Evolutionary conservation across 2,797 vertebrate genomes (phyloP), one percentile per base, ranked within the genome.

Genomic region (Falco rusticolus): DNA sequence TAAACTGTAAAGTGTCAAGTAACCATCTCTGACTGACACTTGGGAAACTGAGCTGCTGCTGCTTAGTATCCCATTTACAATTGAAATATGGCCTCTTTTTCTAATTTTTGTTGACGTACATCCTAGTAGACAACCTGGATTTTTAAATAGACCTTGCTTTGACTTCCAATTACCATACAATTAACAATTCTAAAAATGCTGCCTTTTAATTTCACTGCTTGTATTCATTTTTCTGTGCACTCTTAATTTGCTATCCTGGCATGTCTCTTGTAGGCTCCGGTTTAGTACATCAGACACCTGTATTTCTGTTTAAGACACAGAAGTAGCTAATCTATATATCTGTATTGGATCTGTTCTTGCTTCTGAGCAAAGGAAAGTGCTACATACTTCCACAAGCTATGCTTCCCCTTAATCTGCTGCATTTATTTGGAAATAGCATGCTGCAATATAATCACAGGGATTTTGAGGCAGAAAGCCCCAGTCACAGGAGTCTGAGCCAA

Each of bases 131-230:
- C 92, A 94, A 96, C 90, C 77, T 97, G 94, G 95, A 96, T 97
- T 97, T 97, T 97, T 97, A 96, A 97, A 97, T 61, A 97, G 96
- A 91, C 87, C 93, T 95, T 96, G 91, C 94, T 97, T 97, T 97
- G 97, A 94, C 96, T 98, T 95, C 93, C 89, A 97, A 97, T 97
- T 98, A 97, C 75, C 92, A 95, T 93, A 91, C 78, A 97, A 98
- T 97, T 98, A 98, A 96, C 93, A 95, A 94, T 95, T 95, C 87
- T 89, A 91, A 76, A 94, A 97, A 94, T 82, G 78, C 70, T 96
- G 89, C 59, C 87, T 96, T 98, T 96, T 97, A 96, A 95, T 97
- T 97, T 94, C 63, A 68, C 81, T 91, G 92, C 82, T 96, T 81
- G 78, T 90, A 87, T 88, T 97, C 31, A 69, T 96, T 97, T 97